These are phyloP conservation scores for human (Homo sapiens) DNA, from an alignment of 2,113 vertebrate genomes.

Conservation along the genomic window GRCh38 chr6:79630501-79631000, in stretches of 20 bases:
- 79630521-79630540: conserved; percentile 57
- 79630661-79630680: conserved; percentile 44
- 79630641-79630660: conserved; percentile 48
- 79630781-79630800: conserved; percentile 18
- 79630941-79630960: not conserved
- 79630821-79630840: not conserved
- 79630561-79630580: conserved; percentile 50
- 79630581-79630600: conserved; percentile 32
- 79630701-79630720: conserved; percentile 66
- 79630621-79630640: conserved; percentile 21
- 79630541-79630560: conserved; percentile 40
- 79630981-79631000: not conserved
- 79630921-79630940: rapidly evolving
- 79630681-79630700: conserved; percentile 48
- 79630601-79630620: conserved; percentile 42
- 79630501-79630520: conserved; percentile 42
- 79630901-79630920: not conserved
- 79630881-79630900: too few relatives aligned
- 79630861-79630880: rapidly evolving
- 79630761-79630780: not conserved
- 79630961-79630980: rapidly evolving
- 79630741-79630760: conserved; percentile 34
- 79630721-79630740: conserved; percentile 43
- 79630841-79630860: not conserved
- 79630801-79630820: conserved; percentile 32